Conservation (phyloP, 2,797 vertebrate species). For the Etheostoma nigrum region DNA sequence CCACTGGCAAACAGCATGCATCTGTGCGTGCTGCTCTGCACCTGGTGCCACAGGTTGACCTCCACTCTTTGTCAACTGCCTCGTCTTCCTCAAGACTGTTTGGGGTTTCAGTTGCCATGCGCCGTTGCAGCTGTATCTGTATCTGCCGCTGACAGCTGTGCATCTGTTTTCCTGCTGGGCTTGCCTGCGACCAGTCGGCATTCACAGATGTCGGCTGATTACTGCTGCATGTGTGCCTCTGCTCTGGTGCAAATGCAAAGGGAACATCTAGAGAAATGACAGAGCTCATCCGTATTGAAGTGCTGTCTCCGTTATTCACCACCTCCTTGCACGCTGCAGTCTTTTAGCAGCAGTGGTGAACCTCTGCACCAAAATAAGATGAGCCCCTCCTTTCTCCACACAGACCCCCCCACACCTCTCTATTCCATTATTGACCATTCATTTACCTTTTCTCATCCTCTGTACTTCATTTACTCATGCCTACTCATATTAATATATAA, state of each 20-base stretch:
- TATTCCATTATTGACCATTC: conserved; percentile 9
- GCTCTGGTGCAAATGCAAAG: conserved; percentile 40
- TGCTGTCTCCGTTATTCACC: conserved; percentile 44
- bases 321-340: conserved; percentile 61
- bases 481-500: not conserved
- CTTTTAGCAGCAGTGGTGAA: conserved; percentile 65
- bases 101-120: conserved; percentile 47
- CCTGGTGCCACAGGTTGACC: conserved; percentile 60
- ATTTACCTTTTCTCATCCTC: conserved; percentile 6
- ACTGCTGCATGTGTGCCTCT: conserved; percentile 31
- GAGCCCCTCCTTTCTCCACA: conserved; percentile 59
- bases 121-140: conserved; percentile 51
- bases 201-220: conserved; percentile 39
- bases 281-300: conserved; percentile 40
- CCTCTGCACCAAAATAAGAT: conserved; percentile 78
- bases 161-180: conserved; percentile 48
- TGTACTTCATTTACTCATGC: not conserved
- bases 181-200: conserved; percentile 44
- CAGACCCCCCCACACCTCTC: conserved; percentile 7
- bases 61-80: conserved; percentile 23
- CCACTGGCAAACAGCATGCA: conserved; percentile 30
- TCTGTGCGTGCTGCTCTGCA: conserved; percentile 23
- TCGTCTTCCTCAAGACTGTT: conserved; percentile 16
- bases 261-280: conserved; percentile 28
- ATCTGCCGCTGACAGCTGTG: conserved; percentile 64